Conservation (phyloP, 2,797 vertebrate genomes). For the Balearica regulorum region DNA sequence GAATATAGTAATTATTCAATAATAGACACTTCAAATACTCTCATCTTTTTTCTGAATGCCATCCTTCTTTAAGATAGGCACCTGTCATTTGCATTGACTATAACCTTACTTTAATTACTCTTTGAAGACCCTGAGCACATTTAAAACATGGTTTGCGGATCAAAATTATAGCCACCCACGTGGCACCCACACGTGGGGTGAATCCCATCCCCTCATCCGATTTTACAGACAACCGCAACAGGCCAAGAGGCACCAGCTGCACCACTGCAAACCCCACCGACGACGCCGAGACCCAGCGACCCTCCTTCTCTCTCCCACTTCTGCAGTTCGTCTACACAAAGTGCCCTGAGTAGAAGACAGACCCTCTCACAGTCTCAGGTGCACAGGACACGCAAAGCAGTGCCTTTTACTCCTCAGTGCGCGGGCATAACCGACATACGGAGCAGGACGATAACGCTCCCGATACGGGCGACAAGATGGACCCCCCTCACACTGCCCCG, state of each 20-base stretch:
- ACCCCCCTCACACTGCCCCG: fast-evolving
- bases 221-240: fast-evolving
- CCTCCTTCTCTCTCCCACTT: not conserved
- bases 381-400: too few species aligned
- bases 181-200: not conserved
- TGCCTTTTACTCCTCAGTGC: not conserved
- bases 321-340: fast-evolving
- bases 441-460: too few species aligned
- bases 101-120: not conserved
- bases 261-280: not conserved
- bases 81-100: not conserved
- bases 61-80: not conserved
- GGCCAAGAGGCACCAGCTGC: too few species aligned
- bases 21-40: fast-evolving
- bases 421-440: fast-evolving
- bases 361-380: too few species aligned
- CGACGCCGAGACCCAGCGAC: fast-evolving
- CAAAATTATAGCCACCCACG: not conserved
- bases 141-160: too few species aligned
- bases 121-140: not conserved
- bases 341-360: fast-evolving
- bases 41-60: not conserved
- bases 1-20: not conserved
- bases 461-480: fast-evolving
- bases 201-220: not conserved